phyloP scores from a whole-genome alignment of 2,113 vertebrate genomes.

The Pelobates fuscus region DNA sequence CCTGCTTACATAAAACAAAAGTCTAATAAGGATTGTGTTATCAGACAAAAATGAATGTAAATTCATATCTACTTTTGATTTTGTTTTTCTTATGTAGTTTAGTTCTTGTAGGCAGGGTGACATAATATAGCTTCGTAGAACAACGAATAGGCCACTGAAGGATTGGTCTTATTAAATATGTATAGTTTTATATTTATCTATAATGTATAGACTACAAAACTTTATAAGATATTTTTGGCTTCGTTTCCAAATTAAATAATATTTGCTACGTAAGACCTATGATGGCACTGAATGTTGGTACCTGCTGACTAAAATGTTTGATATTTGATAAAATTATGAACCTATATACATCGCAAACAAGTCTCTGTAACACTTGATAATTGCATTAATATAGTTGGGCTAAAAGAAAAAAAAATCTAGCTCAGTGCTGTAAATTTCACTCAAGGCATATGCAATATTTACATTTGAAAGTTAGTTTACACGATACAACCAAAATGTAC shows the following conservation, averaged over 20 bases:
- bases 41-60: slow-evolving; percentile 96
- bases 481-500: slow-evolving; percentile 96
- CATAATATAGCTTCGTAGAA: slow-evolving; percentile 44
- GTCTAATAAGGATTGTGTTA: slow-evolving; percentile 83
- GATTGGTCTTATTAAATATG: slow-evolving; percentile 60
- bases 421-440: slow-evolving; percentile 86
- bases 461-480: slow-evolving; percentile 96
- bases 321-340: slow-evolving; percentile 61
- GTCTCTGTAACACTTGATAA: slow-evolving; percentile 71
- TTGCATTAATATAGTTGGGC: slow-evolving; percentile 68
- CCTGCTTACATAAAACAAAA: slow-evolving; percentile 69
- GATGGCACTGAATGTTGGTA: slow-evolving; percentile 77
- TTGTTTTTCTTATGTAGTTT: slow-evolving; percentile 55
- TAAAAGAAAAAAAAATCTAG: slow-evolving; percentile 56
- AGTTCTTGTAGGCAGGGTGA: slow-evolving; percentile 57
- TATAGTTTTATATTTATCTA: slow-evolving; percentile 65
- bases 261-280: slow-evolving; percentile 64
- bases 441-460: slow-evolving; percentile 97
- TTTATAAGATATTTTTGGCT: slow-evolving; percentile 55
- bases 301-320: slow-evolving; percentile 68
- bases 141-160: slow-evolving; percentile 46
- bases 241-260: slow-evolving; percentile 46
- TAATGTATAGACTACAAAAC: slow-evolving; percentile 47
- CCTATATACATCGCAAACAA: slow-evolving; percentile 56
- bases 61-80: slow-evolving; percentile 61